Conservation (phyloP, 2,888 invertebrate genomes). For the Trisateles emortualis region DNA sequence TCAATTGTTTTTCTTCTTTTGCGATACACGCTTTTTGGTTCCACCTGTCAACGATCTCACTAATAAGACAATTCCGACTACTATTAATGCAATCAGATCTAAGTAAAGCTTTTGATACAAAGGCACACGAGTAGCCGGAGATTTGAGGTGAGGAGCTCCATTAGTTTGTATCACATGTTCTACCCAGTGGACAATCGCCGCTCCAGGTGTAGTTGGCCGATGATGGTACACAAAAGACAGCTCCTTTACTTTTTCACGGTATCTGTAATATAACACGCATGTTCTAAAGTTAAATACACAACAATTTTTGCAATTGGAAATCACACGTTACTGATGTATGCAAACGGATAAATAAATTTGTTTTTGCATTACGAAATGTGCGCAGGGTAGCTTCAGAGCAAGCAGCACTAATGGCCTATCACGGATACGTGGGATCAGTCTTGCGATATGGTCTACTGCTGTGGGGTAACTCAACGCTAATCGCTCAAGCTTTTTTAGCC, state of each 20-base stretch:
- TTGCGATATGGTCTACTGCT: no score
- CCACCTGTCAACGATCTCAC: neutral
- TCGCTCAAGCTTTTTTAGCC: no score
- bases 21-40: conserved; percentile 6
- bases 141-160: conserved; percentile 83
- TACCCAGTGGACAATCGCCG: conserved; percentile 89
- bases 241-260: conserved; percentile 51
- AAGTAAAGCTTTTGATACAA: conserved; percentile 70
- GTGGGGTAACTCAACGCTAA: no score
- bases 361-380: no score
- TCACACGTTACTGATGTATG: no score
- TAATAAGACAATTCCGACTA: conserved; percentile 19
- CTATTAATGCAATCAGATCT: conserved; percentile 51
- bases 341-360: no score
- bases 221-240: conserved; percentile 62
- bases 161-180: conserved; percentile 88
- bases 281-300: neutral
- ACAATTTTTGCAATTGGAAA: neutral
- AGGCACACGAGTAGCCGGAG: conserved; percentile 57
- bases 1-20: conserved; percentile 20
- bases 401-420: no score
- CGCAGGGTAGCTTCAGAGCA: no score
- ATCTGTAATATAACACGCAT: conserved; percentile 46
- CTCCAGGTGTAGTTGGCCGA: conserved; percentile 85
- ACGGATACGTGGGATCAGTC: no score